Percentiles rank a stretch among this genome's conserved stretches.
Evolutionary conservation across 2,888 invertebrate genomes (phyloP).

Genomic region (Scotopteryx bipunctaria): DNA sequence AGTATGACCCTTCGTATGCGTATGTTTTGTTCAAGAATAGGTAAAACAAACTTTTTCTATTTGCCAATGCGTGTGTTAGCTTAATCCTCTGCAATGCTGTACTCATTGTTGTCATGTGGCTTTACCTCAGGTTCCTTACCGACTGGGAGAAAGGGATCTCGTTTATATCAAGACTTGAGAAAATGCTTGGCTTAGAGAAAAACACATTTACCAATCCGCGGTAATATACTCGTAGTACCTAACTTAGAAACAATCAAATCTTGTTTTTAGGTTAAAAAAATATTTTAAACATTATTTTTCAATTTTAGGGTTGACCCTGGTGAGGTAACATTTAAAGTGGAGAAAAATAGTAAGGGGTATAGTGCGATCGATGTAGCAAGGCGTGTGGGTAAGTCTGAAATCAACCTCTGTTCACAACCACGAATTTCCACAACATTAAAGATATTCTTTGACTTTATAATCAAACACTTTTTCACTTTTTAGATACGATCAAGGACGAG

Average conservation of each 20-base stretch:
- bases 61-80: constrained; percentile 14
- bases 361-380: constrained; percentile 87
- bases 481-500: constrained; percentile 85
- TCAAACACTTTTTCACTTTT: constrained; percentile 34
- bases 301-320: constrained; percentile 87
- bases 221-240: too few species aligned
- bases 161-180: constrained; percentile 87
- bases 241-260: constrained; percentile 15
- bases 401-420: too few species aligned
- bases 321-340: constrained; percentile 90
- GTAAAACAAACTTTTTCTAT: constrained; percentile 64
- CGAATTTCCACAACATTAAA: too few species aligned
- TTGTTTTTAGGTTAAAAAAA: background rate
- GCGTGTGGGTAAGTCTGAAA: constrained; percentile 83
- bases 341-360: constrained; percentile 84
- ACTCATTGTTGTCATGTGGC: constrained; percentile 38
- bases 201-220: constrained; percentile 85
- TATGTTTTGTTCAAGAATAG: constrained; percentile 90
- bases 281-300: constrained; percentile 24
- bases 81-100: constrained; percentile 27
- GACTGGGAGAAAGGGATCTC: constrained; percentile 89
- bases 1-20: constrained; percentile 90
- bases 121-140: constrained; percentile 60
- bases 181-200: constrained; percentile 86
- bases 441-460: too few species aligned